These are phyloP conservation scores for Stictocephala bisonia DNA, from an alignment of 2,888 invertebrate genomes.

Conservation along the genomic window DNA sequence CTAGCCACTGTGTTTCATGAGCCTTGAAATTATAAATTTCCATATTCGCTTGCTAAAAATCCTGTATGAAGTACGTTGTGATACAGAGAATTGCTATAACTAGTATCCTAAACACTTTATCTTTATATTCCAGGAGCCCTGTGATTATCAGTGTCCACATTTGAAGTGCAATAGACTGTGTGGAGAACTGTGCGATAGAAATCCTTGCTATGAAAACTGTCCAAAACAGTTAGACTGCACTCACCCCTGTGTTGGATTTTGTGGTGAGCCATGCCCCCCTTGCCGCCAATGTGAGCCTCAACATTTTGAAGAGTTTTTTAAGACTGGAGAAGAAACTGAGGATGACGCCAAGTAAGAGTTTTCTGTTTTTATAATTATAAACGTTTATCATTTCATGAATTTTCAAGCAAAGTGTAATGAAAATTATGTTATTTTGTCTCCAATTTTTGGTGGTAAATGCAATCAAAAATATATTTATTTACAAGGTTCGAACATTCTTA, in stretches of 20 bases:
- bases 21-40: too few species aligned
- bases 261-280: slow-evolving; percentile 76
- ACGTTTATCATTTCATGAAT: not conserved
- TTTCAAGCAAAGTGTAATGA: too few species aligned
- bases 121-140: slow-evolving; percentile 66
- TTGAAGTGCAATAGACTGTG: slow-evolving; percentile 48
- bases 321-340: slow-evolving; percentile 67
- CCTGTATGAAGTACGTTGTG: not conserved
- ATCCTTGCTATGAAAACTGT: slow-evolving; percentile 52
- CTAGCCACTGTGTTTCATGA: not conserved
- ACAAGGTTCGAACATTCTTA: too few species aligned
- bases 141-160: slow-evolving; percentile 63
- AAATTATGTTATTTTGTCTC: too few species aligned
- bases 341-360: slow-evolving; percentile 66
- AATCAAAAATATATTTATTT: too few species aligned
- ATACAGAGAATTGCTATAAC: not conserved
- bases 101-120: not conserved
- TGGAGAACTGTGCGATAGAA: slow-evolving; percentile 52
- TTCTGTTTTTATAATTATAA: not conserved
- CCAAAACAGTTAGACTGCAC: slow-evolving; percentile 44
- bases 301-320: slow-evolving; percentile 65
- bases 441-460: too few species aligned
- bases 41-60: too few species aligned
- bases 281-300: slow-evolving; percentile 58
- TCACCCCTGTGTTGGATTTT: slow-evolving; percentile 62